These are phyloP conservation scores for Columba livia DNA, from an alignment of 2,113 vertebrate genomes.

Conservation along the genomic window DNA sequence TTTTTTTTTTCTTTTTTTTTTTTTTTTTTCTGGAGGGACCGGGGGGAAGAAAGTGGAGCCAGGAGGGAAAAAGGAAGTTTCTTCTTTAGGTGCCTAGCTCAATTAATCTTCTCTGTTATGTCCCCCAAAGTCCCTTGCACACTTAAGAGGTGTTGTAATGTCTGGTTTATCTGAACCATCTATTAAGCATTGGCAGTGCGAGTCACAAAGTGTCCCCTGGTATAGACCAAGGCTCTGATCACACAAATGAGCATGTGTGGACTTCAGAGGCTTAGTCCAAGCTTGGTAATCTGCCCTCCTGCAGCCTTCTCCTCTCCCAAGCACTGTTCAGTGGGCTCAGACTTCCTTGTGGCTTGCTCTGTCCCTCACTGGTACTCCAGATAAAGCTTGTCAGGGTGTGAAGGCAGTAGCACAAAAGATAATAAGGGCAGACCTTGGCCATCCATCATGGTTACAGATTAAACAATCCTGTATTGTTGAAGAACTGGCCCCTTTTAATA, in stretches of 20 bases:
- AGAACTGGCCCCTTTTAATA: background rate
- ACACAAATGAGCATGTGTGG: fast-evolving
- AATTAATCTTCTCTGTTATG: background rate
- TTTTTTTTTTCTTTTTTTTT: no score
- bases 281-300: background rate
- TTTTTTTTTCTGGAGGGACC: no score
- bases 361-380: background rate
- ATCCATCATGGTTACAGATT: background rate
- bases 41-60: background rate
- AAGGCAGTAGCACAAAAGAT: background rate
- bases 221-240: background rate
- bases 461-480: background rate
- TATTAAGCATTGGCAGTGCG: fast-evolving
- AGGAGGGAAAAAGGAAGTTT: background rate
- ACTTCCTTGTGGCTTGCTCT: fast-evolving
- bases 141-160: background rate
- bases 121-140: background rate
- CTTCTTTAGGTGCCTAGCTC: background rate
- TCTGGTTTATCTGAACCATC: background rate
- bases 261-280: background rate
- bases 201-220: background rate
- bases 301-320: background rate
- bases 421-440: background rate
- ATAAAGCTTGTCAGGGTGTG: background rate
- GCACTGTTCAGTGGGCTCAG: background rate